Percentiles rank a stretch among this genome's conserved stretches.
phyloP scores from a whole-genome alignment of 2,888 invertebrate genomes.

The Drosophila prolongata region DNA sequence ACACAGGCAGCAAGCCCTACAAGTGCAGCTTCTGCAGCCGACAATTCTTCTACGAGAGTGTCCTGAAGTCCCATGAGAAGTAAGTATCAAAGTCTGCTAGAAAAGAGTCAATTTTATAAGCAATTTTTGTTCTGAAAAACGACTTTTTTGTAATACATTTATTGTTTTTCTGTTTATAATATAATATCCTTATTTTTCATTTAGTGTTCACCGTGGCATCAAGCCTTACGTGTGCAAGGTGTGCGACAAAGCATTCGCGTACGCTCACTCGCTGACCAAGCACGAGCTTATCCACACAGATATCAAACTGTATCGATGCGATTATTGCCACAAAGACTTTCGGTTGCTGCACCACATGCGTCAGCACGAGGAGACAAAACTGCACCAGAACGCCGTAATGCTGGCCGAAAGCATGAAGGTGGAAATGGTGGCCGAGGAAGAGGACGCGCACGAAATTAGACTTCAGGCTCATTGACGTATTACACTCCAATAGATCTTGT shows the following conservation, averaged over 20 bases:
- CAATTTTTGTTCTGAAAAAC: no score
- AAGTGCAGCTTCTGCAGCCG: conserved; percentile 81
- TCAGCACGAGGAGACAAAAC: conserved; percentile 81
- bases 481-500: background rate
- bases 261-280: conserved; percentile 80
- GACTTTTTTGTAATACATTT: no score
- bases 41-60: conserved; percentile 82
- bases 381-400: conserved; percentile 81
- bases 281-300: conserved; percentile 82
- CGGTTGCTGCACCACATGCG: conserved; percentile 82
- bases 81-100: conserved; percentile 45
- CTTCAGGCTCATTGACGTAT: conserved; percentile 11
- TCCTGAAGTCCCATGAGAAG: conserved; percentile 82
- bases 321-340: conserved; percentile 82
- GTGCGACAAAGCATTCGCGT: conserved; percentile 80
- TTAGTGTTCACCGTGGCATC: conserved; percentile 79
- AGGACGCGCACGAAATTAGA: conserved; percentile 20
- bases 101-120: no score
- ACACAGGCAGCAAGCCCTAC: conserved; percentile 80
- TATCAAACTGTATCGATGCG: conserved; percentile 80
- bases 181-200: background rate
- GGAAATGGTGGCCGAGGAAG: conserved; percentile 51
- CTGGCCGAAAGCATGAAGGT: conserved; percentile 58
- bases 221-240: conserved; percentile 81
- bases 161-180: no score